Conservation (phyloP, 2,113 vertebrate species). For the Notothenia coriiceps region DNA sequence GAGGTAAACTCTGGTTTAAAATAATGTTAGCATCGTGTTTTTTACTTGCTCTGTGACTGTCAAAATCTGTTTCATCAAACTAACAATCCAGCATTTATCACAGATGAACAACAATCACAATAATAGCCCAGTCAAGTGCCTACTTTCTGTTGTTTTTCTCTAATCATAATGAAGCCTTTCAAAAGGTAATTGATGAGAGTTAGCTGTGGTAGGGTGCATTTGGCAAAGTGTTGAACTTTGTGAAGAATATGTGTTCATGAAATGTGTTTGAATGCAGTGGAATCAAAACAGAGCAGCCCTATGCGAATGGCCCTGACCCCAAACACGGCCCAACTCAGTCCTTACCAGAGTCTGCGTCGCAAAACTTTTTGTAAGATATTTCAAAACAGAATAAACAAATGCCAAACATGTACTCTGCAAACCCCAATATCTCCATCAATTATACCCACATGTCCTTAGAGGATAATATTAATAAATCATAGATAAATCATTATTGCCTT, state of each 20-base stretch:
- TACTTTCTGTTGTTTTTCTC: too few relatives aligned
- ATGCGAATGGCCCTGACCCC: too few relatives aligned
- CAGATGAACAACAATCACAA: background rate
- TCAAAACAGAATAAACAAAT: too few relatives aligned
- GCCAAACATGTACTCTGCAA: too few relatives aligned
- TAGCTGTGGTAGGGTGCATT: background rate
- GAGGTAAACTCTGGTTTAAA: constrained; percentile 1
- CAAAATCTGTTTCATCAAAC: background rate
- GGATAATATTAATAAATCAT: background rate
- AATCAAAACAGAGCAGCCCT: background rate
- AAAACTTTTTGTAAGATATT: too few relatives aligned
- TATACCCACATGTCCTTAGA: too few relatives aligned
- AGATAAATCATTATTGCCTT: background rate
- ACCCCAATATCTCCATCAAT: too few relatives aligned
- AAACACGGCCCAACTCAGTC: too few relatives aligned
- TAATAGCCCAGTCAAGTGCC: too few relatives aligned
- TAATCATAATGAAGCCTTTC: background rate
- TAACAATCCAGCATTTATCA: background rate
- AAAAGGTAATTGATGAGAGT: background rate
- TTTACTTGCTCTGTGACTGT: background rate
- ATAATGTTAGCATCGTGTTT: background rate
- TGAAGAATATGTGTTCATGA: background rate
- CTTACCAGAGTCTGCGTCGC: too few relatives aligned
- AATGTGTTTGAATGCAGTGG: background rate
- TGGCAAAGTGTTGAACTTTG: background rate